Evolutionary conservation across 2,113 vertebrate species (phyloP).

Genomic region (Lycaon pictus): DNA sequence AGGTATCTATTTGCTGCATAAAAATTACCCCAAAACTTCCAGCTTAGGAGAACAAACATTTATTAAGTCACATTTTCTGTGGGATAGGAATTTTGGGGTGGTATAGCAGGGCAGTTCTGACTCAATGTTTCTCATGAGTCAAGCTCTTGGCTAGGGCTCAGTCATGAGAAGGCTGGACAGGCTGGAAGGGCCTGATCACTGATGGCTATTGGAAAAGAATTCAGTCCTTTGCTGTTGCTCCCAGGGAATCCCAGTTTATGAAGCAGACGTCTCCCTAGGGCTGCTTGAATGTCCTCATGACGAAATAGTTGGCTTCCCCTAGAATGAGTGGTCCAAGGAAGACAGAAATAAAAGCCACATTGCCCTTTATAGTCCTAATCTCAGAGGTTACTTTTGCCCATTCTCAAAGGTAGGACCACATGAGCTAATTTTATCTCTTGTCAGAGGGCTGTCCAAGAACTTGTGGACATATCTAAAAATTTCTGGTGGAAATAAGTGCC

Average conservation of each 20-base stretch:
- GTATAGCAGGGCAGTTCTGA: not conserved
- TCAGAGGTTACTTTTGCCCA: not conserved
- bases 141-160: not conserved
- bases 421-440: not conserved
- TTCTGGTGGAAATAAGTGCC: not conserved
- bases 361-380: not conserved
- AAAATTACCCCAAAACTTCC: not conserved
- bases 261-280: not conserved
- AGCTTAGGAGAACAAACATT: not conserved
- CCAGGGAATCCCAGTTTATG: not conserved
- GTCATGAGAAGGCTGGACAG: not conserved
- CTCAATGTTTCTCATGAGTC: not conserved
- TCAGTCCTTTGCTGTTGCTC: not conserved
- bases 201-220: not conserved
- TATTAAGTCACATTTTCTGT: not conserved
- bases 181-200: not conserved
- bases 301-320: not conserved
- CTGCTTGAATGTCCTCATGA: not conserved
- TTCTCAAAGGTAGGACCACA: not conserved
- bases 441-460: not conserved
- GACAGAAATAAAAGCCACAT: not conserved
- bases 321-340: not conserved
- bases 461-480: not conserved
- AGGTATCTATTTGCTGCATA: not conserved
- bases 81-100: not conserved